phyloP scores from a whole-genome alignment of 2,113 vertebrate species.

The Menidia beryllina region DNA sequence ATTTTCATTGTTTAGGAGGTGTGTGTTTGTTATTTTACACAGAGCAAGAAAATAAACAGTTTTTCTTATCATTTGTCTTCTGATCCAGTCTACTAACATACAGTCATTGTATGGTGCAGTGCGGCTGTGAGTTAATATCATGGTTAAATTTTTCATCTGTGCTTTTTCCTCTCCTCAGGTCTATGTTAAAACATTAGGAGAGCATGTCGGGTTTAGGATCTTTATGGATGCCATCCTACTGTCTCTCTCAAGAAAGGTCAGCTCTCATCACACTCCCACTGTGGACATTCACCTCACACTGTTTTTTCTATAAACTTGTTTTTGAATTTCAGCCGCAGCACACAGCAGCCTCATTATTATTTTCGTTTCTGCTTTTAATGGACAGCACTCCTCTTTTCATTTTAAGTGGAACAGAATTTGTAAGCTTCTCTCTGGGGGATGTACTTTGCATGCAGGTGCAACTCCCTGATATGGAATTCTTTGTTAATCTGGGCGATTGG shows the following conservation, averaged over 20 bases:
- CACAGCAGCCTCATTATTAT: too few species aligned
- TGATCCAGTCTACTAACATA: not conserved
- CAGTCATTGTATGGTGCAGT: not conserved
- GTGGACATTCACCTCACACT: too few species aligned
- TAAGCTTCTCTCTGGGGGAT: not conserved
- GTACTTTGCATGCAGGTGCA: slow-evolving; percentile 83
- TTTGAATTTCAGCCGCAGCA: too few species aligned
- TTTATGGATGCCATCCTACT: slow-evolving; percentile 98
- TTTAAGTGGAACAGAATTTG: not conserved
- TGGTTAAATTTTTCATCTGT: not conserved
- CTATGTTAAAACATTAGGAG: slow-evolving; percentile 93
- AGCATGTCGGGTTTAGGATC: slow-evolving; percentile 97
- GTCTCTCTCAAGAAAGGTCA: slow-evolving; percentile 94
- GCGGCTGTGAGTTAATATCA: not conserved
- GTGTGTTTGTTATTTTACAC: too few species aligned
- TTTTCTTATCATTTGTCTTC: too few species aligned
- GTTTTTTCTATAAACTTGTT: too few species aligned
- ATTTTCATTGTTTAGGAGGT: too few species aligned
- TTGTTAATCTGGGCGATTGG: slow-evolving; percentile 98
- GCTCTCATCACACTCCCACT: slow-evolving; percentile 20
- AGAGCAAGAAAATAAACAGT: too few species aligned
- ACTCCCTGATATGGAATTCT: slow-evolving; percentile 95
- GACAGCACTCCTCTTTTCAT: not conserved
- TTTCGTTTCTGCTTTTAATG: not conserved
- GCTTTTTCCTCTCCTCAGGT: slow-evolving; percentile 78